These are phyloP conservation scores for Semnornis frantzii DNA, from an alignment of 2,113 vertebrate genomes.

Conservation along the genomic window DNA sequence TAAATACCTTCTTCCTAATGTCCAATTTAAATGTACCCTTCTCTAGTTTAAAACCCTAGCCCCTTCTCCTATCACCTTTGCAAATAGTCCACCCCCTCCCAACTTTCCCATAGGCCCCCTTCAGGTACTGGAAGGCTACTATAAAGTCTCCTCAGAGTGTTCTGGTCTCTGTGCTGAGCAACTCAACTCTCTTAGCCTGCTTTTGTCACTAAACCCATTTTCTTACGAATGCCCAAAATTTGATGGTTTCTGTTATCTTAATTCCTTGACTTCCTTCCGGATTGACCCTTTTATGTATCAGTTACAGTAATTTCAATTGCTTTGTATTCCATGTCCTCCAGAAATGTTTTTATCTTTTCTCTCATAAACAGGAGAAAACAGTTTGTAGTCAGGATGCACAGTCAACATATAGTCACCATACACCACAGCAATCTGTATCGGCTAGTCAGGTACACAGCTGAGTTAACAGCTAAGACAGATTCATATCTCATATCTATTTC, in stretches of 20 bases:
- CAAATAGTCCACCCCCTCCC: no score
- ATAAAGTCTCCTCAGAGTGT: no score
- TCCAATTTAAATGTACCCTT: no score
- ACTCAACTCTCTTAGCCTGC: no score
- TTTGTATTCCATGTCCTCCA: background rate
- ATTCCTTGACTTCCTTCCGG: background rate
- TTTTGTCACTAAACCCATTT: background rate
- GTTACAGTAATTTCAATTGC: background rate
- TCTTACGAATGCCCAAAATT: rapidly evolving
- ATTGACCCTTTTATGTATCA: background rate
- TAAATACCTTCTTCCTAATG: no score
- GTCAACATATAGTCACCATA: background rate
- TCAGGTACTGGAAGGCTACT: no score
- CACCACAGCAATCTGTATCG: background rate
- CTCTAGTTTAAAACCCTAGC: no score
- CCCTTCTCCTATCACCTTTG: no score
- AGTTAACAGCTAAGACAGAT: background rate
- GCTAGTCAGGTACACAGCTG: background rate
- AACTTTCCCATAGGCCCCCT: no score
- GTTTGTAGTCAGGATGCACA: background rate
- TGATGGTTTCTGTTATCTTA: background rate
- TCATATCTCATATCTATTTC: background rate
- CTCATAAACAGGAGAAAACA: background rate
- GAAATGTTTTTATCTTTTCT: background rate
- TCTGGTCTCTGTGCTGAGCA: no score